Evolutionary conservation across 2,888 invertebrate species (phyloP).

Genomic region (Lomographa bimaculata): DNA sequence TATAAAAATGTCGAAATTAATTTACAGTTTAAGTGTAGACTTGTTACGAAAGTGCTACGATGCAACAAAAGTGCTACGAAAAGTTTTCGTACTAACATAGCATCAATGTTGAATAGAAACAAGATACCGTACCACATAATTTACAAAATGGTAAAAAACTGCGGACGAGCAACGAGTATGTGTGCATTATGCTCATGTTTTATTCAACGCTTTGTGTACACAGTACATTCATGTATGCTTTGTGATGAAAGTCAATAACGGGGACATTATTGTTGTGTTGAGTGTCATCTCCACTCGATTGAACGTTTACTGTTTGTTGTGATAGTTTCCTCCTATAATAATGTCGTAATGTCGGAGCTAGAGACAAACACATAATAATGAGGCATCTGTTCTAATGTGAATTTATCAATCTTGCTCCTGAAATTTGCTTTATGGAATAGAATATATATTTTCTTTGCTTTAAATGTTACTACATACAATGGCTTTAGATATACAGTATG

Average conservation of each 20-base stretch:
- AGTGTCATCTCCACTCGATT: conserved; percentile 17
- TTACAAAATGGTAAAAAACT: conserved; percentile 16
- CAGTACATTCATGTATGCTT: conserved; percentile 7
- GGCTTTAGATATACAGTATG: no score
- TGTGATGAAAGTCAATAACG: conserved; percentile 19
- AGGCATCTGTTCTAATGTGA: no score
- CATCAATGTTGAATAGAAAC: conserved; percentile 4
- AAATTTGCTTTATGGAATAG: no score
- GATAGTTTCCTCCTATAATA: conserved; percentile 29
- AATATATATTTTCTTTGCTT: no score
- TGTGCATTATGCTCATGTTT: conserved; percentile 19
- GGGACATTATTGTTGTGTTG: conserved; percentile 19
- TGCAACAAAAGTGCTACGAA: no score
- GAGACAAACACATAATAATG: no score
- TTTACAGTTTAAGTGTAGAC: no score
- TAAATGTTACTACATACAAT: no score
- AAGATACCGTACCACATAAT: conserved; percentile 1
- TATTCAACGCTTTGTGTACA: conserved; percentile 12
- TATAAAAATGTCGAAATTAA: no score
- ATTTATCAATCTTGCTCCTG: no score
- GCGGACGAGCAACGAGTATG: conserved; percentile 10
- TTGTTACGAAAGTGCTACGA: conserved; percentile 2
- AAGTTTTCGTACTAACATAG: conserved; percentile 1
- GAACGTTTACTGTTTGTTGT: conserved; percentile 9
- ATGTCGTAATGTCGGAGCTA: no score